Evolutionary conservation across 2,113 vertebrate species (phyloP).

Genomic region (Ciconia boyciana): DNA sequence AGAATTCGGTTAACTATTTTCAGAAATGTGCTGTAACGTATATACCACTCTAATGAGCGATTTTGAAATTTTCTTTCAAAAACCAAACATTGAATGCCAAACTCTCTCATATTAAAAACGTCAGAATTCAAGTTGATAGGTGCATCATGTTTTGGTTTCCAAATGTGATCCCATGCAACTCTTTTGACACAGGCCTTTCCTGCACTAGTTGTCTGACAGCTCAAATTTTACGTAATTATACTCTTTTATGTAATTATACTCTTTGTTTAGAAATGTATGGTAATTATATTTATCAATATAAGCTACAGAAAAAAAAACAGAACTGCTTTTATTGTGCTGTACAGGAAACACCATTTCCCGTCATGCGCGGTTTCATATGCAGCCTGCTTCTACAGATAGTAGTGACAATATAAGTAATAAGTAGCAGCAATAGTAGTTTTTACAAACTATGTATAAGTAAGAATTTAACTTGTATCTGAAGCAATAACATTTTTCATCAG

Average conservation of each 20-base stretch:
- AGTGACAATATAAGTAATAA: not conserved
- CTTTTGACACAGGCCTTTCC: not conserved
- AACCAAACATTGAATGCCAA: not conserved
- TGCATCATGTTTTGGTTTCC: not conserved
- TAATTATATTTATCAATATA: constrained; percentile 16
- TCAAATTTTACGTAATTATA: constrained; percentile 3
- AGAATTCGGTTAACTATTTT: not conserved
- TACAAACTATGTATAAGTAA: not conserved
- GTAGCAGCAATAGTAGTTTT: not conserved
- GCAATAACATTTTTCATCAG: not conserved
- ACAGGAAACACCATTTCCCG: constrained; percentile 35
- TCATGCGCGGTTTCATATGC: not conserved
- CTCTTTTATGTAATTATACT: not conserved
- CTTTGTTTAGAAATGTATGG: not conserved
- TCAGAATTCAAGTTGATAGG: not conserved
- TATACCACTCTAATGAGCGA: not conserved
- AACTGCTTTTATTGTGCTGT: not conserved
- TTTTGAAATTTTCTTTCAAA: not conserved
- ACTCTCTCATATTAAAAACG: not conserved
- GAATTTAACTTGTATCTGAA: not conserved
- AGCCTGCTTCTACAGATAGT: not conserved
- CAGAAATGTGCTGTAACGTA: not conserved
- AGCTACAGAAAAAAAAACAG: not conserved
- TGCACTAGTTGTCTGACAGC: not conserved
- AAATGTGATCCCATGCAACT: not conserved